phyloP scores from a whole-genome alignment of 2,797 vertebrate genomes.

The Eurystomus glaucurus region DNA sequence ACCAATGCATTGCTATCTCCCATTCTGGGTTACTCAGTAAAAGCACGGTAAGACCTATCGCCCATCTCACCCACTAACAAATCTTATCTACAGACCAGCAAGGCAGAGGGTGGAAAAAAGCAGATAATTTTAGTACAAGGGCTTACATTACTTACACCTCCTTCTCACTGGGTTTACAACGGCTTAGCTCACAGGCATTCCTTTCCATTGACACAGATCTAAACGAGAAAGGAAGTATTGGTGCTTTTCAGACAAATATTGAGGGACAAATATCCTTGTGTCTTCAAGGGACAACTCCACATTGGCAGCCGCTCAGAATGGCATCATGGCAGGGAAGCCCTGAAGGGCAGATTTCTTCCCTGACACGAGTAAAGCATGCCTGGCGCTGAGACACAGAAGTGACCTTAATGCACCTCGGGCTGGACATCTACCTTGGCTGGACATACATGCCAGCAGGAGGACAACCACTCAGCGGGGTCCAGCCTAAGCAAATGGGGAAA shows the following conservation, averaged over 20 bases:
- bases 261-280: background rate
- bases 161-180: background rate
- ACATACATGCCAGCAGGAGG: background rate
- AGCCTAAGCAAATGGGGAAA: background rate
- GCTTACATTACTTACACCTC: background rate
- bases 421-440: background rate
- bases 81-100: background rate
- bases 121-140: background rate
- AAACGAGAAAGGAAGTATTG: background rate
- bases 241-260: background rate
- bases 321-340: slow-evolving; percentile 34
- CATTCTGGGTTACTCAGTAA: background rate
- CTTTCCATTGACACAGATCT: slow-evolving; percentile 6
- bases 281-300: background rate
- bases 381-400: background rate
- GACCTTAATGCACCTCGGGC: background rate
- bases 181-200: background rate
- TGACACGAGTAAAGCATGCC: background rate
- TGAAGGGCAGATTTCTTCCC: slow-evolving; percentile 26
- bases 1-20: background rate
- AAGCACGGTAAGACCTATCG: background rate
- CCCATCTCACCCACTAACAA: background rate
- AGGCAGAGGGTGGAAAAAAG: background rate
- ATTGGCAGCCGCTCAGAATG: background rate
- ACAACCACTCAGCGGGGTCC: background rate